Conservation (phyloP, 1,140 invertebrate species). For the Drosophila biarmipes region DNA sequence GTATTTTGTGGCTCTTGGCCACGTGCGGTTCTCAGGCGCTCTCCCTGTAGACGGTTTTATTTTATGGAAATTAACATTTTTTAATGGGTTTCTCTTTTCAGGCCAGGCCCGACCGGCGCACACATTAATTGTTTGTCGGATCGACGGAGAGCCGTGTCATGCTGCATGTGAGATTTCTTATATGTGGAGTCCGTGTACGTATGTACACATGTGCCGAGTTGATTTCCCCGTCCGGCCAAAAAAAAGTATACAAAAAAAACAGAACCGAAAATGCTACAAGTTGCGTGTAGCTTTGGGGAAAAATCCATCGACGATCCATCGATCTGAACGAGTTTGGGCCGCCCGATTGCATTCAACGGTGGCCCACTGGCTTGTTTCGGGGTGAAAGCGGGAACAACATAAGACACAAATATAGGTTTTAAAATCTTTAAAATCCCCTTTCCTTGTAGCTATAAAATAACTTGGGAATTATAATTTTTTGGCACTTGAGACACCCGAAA, state of each 20-base stretch:
- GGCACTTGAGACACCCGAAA: background rate
- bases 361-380: constrained; percentile 4
- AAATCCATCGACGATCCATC: constrained; percentile 29
- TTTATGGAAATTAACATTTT: constrained; percentile 80
- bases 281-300: constrained; percentile 25
- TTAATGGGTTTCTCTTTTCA: constrained; percentile 68
- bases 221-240: constrained; percentile 12
- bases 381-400: constrained; percentile 21
- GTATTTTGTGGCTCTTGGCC: constrained; percentile 66
- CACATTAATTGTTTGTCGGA: constrained; percentile 33
- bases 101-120: constrained; percentile 16
- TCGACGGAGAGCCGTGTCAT: constrained; percentile 33
- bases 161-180: constrained; percentile 26
- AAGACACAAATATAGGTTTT: background rate
- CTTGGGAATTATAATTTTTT: background rate
- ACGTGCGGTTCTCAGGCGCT: constrained; percentile 48
- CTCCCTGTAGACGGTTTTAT: constrained; percentile 39
- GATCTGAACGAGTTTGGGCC: constrained; percentile 34
- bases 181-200: background rate
- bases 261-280: constrained; percentile 24
- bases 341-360: constrained; percentile 25
- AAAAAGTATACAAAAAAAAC: background rate
- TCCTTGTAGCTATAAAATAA: background rate
- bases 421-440: background rate
- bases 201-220: background rate